Percentiles rank a stretch among this genome's conserved stretches.
Conservation (phyloP, 1,140 invertebrate genomes). For the Pantala flavescens region DNA sequence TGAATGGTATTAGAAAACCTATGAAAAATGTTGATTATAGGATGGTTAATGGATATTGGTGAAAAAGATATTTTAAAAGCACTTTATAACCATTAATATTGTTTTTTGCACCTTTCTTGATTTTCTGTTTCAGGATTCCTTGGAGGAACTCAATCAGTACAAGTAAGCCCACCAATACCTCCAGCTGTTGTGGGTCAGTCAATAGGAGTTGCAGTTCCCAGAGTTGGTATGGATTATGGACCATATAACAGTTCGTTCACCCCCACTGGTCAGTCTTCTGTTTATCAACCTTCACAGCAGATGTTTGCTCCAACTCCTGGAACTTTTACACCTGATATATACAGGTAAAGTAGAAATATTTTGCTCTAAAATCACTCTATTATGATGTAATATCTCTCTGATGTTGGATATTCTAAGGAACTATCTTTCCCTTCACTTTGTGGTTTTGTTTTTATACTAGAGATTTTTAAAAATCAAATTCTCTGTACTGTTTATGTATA, state of each 20-base stretch:
- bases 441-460: too few species aligned
- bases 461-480: too few species aligned
- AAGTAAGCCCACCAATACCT: slow-evolving; percentile 19
- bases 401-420: too few species aligned
- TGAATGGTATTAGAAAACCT: too few species aligned
- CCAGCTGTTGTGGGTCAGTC: slow-evolving; percentile 14
- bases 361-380: background rate
- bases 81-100: too few species aligned
- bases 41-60: too few species aligned
- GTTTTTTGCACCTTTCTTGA: too few species aligned
- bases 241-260: slow-evolving; percentile 17
- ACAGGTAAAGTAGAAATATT: slow-evolving; percentile 26
- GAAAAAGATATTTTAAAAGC: too few species aligned
- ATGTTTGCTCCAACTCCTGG: slow-evolving; percentile 27
- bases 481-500: too few species aligned
- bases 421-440: too few species aligned
- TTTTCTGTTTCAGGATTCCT: slow-evolving; percentile 10
- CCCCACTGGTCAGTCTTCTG: slow-evolving; percentile 6
- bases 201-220: slow-evolving; percentile 18
- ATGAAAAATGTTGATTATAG: too few species aligned
- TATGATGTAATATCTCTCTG: slow-evolving; percentile 4
- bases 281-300: slow-evolving; percentile 26
- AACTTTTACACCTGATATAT: slow-evolving; percentile 29
- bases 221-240: slow-evolving; percentile 17
- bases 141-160: slow-evolving; percentile 11